Base-by-base conservation (phyloP, 2,888 invertebrate species). In the Mantis religiosa region DNA sequence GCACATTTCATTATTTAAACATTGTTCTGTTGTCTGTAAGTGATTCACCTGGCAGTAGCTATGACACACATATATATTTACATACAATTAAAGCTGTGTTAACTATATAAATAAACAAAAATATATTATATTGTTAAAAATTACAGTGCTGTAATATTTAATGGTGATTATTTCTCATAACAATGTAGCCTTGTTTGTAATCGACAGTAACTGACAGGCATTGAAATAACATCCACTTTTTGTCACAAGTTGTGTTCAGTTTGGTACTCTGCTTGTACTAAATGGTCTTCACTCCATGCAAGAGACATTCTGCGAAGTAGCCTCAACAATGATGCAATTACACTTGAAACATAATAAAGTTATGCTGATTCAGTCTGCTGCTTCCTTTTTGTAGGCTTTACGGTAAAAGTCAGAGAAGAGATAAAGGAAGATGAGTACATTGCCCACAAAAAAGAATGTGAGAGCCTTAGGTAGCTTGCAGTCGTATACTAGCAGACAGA, bases 381-480 rank as follows among this genome's bases (percentile, higher is more conserved):
- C 87, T n/a, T 93, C 92, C 89, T 93, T 93, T 84, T 92, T 93
- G 92, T 95, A 95, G 0, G 95, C 93, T 91, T 94, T 94, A 89
- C 94, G 92, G 91, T 95, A 95, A 92, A 95, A 95, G 90, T 95
- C 94, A 85, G 94, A 92, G 92, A 95, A 95, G 88, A 95, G 93
- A 91, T 94, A 94, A 25, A 95, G 92, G 92, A 95, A 95, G 85
- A 95, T 94, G 47, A 93, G 89, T 3, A 94, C 93, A 91, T 95
- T 94, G 90, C 93, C 93, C 30, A 94, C 93, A 92, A 95, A 95
- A 93, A 95, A 95, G 91, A 94, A 94, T 2, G 95, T 94, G 20
- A 95, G 92, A 0, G 94, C 93, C 91, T 94, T 94, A 82, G 95
- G 94, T 92, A 95, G 93, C 89, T 94, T 93, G 92, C 95, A 95